Base-by-base conservation (phyloP, 2,113 vertebrate species). In the Oncorhynchus masou region DNA sequence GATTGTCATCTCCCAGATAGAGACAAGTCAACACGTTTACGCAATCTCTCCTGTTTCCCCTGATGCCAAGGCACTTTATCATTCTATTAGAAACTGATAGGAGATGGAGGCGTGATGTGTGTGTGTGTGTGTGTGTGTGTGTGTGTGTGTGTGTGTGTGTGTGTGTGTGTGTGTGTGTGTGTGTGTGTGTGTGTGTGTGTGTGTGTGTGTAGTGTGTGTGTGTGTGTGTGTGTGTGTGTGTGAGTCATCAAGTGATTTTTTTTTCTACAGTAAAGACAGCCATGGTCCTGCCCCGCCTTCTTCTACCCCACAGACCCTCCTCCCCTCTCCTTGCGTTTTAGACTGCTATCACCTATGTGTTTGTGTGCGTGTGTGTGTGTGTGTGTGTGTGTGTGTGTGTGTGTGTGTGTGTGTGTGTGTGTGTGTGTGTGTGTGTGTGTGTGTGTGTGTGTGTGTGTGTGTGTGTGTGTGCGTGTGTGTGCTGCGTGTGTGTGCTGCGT, bases 1-100 rank as follows among this genome's bases (percentile, higher is more conserved):
- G 87, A 91, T 91, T 82, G 78, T 85, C 85, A 83, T 88, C 88
- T 76, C 68, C 83, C 76, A 87, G 87, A 90, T 83, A 87, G 84
- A 88, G 80, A 85, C 87, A 79, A 88, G 85, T 86, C 88, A 88
- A 91, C 85, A 82, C 87, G 87, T 86, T 48, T 3, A 24, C 85
- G 82, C 83, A 71, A 83, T 89, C 83, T 83, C 77, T 85, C 83
- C 78, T 84, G 83, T 90, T 89, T 89, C 83, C 89, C 87, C 79
- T 65, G 83, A 87, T 80, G 80, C 81, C 75, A 76, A 76, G 74
- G 73, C 79, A 86, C 68, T 86, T 90, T 82, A 91, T 89, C 85
- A 88, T 82, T 86, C 80, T 80, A 90, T 89, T 89, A 88, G 74
- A 75, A 81, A 60, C 84, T 73, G 82, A 86, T 81, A 76, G 76